Conservation (phyloP, 2,888 invertebrate genomes). For the Tachystola acroxantha region DNA sequence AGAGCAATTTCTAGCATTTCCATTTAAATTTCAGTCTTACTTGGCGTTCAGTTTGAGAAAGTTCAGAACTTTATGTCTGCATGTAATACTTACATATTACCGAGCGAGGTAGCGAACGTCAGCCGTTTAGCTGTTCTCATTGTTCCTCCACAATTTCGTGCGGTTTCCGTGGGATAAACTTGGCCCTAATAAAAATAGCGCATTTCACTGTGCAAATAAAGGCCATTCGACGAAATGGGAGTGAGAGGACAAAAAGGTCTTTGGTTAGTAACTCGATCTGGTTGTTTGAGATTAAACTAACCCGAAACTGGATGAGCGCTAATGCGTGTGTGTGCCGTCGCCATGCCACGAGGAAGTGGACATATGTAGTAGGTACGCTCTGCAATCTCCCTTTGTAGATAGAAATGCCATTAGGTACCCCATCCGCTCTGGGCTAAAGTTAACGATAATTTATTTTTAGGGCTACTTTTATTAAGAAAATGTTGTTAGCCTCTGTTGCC, state of each 20-base stretch:
- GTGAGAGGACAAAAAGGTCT: conserved; percentile 9
- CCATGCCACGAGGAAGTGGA: conserved; percentile 1
- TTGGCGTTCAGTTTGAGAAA: conserved; percentile 2
- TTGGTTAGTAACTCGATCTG: conserved; percentile 42
- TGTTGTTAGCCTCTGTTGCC: too few species aligned
- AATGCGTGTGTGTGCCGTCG: conserved; percentile 24
- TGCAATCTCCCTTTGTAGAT: conserved; percentile 13
- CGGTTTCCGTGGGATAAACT: background rate
- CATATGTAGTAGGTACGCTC: too few species aligned
- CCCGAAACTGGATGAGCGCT: conserved; percentile 43
- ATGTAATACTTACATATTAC: background rate
- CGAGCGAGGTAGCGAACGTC: background rate
- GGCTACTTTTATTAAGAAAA: too few species aligned
- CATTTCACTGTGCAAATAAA: conserved; percentile 10
- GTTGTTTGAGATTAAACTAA: conserved; percentile 50
- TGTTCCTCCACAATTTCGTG: background rate
- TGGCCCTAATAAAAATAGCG: conserved; percentile 5
- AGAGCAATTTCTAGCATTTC: too few species aligned
- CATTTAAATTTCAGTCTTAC: too few species aligned
- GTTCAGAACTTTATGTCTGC: conserved; percentile 5
- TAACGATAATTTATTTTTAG: background rate
- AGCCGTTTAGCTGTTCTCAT: background rate
- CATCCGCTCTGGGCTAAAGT: background rate
- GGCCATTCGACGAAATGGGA: conserved; percentile 6
- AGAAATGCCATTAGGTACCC: conserved; percentile 10